These are phyloP conservation scores for Dolichallabes microphthalmus DNA, from an alignment of 2,113 vertebrate genomes.

Conservation along the genomic window DNA sequence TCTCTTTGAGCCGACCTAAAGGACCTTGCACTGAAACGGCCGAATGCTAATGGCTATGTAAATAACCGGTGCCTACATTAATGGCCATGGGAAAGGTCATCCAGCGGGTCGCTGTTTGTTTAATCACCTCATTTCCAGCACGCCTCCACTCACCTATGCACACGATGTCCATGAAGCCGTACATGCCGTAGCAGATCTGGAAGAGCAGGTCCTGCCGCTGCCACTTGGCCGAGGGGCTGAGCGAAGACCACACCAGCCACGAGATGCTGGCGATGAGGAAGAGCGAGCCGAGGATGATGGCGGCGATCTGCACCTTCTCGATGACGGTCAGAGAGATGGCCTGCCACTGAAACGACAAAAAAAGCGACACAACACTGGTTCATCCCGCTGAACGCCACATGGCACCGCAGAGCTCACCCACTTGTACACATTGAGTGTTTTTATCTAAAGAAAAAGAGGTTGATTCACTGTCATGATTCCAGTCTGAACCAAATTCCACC, in stretches of 20 bases:
- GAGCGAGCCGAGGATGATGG: slow-evolving; percentile 89
- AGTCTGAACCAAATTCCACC: neutral
- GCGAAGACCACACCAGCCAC: slow-evolving; percentile 94
- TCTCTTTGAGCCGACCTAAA: neutral
- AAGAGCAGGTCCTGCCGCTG: slow-evolving; percentile 93
- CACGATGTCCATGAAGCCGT: slow-evolving; percentile 95
- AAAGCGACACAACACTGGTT: neutral
- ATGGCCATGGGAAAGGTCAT: neutral
- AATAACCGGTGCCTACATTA: neutral
- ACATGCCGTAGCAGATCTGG: slow-evolving; percentile 97
- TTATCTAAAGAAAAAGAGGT: neutral
- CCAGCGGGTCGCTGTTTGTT: neutral
- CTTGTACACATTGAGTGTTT: neutral
- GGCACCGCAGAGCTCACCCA: no score
- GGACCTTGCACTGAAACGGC: neutral
- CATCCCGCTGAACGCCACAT: neutral
- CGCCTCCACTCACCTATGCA: slow-evolving; percentile 82
- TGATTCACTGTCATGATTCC: neutral
- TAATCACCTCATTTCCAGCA: neutral
- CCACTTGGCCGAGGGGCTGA: slow-evolving; percentile 95
- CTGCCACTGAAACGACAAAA: slow-evolving; percentile 78
- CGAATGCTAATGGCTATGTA: neutral
- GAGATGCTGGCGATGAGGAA: slow-evolving; percentile 96
- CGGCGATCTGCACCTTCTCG: slow-evolving; percentile 93
- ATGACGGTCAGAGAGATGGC: slow-evolving; percentile 93